Base-by-base conservation (phyloP, 2,888 invertebrate genomes). In the Ochropacha duplaris region DNA sequence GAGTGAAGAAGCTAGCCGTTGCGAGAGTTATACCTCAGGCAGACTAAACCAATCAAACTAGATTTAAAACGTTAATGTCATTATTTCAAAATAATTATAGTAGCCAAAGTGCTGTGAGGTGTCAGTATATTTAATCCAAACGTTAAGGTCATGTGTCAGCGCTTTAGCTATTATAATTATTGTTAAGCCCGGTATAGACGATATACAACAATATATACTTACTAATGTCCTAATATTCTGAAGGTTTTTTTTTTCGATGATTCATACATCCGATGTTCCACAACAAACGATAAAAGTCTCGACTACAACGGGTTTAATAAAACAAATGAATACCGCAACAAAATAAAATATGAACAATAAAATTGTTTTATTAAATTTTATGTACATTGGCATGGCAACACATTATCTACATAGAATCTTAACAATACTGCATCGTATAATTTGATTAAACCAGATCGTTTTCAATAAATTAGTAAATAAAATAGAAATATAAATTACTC, bases 1-100 rank as follows among this genome's bases (percentile, higher is more conserved):
- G 92, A 70, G 68, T 83, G 1, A 84, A 83, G 70, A 84, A 86
- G 77, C 81, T 93, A 76, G 86, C 93, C 60, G 71, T 70, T 72
- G 83, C 83, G 60, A 88, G 84, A 80, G 76, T 68, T 70, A 67
- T 85, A 69, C 83, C 72, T 12, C 63, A 55, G 11, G 1, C 31
- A 4, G 65, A 64, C 51, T 57, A 50, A 52, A 44, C 44, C 19
- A 44, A 44, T 9, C 44, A 44, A 54, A 54, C 50, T 57, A 59
- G 50, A 28, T 26, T 31, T 0, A 50, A 26, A 9, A 31, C 19
- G 19, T 16, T 11, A 51, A 51, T 19, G 24, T 26, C 31, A 49
- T 44, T 56, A 49, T 22, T 39, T 16, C 56, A 11, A 2, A 12
- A 22, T 9, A 36, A 16, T 26, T 28, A 56, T 57, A 59, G n/a